phyloP scores from a whole-genome alignment of 2,888 invertebrate genomes.

The Nematopogon swammerdamellus region DNA sequence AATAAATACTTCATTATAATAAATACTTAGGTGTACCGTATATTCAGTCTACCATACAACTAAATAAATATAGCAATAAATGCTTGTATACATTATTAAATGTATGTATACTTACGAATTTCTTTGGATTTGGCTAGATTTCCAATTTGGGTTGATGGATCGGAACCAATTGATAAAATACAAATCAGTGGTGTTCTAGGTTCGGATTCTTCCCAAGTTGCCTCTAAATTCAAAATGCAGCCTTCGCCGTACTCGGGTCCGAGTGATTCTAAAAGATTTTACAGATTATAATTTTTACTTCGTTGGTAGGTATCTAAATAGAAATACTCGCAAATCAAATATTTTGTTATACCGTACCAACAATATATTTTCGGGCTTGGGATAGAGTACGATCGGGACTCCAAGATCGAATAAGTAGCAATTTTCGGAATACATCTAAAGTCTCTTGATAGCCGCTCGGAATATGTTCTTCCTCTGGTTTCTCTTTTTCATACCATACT shows the following conservation, averaged over 20 bases:
- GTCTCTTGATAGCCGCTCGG: slow-evolving; percentile 86
- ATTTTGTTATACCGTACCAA: slow-evolving; percentile 64
- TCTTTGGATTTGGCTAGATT: slow-evolving; percentile 81
- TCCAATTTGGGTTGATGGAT: slow-evolving; percentile 93
- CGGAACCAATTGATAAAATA: slow-evolving; percentile 91
- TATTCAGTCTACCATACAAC: too few relatives aligned
- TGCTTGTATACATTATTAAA: too few relatives aligned
- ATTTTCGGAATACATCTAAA: slow-evolving; percentile 84
- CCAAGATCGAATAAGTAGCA: slow-evolving; percentile 88
- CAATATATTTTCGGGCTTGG: slow-evolving; percentile 87
- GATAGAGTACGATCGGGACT: slow-evolving; percentile 93
- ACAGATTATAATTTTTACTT: too few relatives aligned
- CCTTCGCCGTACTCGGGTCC: slow-evolving; percentile 89
- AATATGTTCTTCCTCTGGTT: slow-evolving; percentile 86
- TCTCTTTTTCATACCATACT: slow-evolving; percentile 88
- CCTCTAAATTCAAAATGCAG: slow-evolving; percentile 86
- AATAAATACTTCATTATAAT: too few relatives aligned
- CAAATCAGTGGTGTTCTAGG: slow-evolving; percentile 87
- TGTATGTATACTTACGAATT: slow-evolving; percentile 61
- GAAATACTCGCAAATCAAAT: too few relatives aligned
- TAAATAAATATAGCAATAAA: too few relatives aligned
- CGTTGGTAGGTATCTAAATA: too few relatives aligned
- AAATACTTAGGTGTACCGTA: too few relatives aligned
- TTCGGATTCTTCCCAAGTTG: slow-evolving; percentile 87
- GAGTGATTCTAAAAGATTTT: slow-evolving; percentile 62